These are phyloP conservation scores for Danio kyathit DNA, from an alignment of 2,797 vertebrate species.

Conservation along the genomic window DNA sequence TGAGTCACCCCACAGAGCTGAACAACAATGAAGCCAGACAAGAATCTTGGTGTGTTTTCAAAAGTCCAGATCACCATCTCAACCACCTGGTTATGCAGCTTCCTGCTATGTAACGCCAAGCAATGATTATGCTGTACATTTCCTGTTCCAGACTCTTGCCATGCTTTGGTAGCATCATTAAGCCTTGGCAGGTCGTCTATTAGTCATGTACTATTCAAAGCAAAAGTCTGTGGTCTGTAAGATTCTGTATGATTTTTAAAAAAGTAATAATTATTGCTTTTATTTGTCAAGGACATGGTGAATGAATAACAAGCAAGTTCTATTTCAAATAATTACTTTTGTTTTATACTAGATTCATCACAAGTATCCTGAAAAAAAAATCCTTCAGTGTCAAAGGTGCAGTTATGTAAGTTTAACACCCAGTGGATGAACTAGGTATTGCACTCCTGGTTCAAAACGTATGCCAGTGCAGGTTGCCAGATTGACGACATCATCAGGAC, in stretches of 20 bases:
- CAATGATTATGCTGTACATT: background rate
- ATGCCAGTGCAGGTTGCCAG: no score
- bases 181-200: background rate
- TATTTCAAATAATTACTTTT: background rate
- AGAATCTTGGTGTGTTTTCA: background rate
- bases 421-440: no score
- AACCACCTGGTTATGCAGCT: background rate
- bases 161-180: background rate
- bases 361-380: background rate
- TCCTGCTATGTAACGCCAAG: conserved; percentile 3
- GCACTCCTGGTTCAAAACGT: no score
- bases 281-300: background rate
- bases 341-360: background rate
- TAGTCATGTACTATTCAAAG: background rate
- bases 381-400: no score
- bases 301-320: background rate
- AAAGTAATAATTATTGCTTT: background rate
- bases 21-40: conserved; percentile 9
- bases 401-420: no score
- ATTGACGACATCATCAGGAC: no score
- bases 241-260: no score
- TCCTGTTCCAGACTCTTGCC: background rate
- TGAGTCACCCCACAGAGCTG: background rate
- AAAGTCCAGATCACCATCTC: background rate
- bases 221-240: background rate